Base-by-base conservation (phyloP, 2,888 invertebrate genomes). In the Cantharis nigra region DNA sequence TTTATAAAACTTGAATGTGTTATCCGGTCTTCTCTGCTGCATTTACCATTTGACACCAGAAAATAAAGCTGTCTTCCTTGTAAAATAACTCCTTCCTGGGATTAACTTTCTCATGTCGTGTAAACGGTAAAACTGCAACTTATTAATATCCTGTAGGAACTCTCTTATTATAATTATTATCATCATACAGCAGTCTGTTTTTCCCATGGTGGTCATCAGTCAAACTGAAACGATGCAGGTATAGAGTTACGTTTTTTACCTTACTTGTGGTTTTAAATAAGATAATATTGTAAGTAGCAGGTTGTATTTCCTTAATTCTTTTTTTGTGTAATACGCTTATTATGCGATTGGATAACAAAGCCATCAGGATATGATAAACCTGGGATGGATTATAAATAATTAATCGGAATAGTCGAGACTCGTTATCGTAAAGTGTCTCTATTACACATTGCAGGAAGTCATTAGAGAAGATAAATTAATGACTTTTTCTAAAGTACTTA, bases 401-500 rank as follows among this genome's bases (percentile, higher is more conserved):
- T 87, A 86, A 86, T 86, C 85, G 85, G 84, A 78, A 82, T 79
- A 81, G 85, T 83, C 82, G 82, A 83, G 83, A 82, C 86, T 86
- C 86, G 86, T 87, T 87, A 87, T 87, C 85, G 83, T 82, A 80
- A 83, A 85, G 83, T 85, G 86, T 87, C 86, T 49, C 49, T 86
- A 87, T 87, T 87, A 86, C 85, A 81, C 81, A 80, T 84, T 83
- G 84, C 85, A 85, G 85, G 86, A 87, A 87, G 86, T 85, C 86
- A 85, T 87, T 87, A 86, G 83, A 82, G 81, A 82, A 84, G 84
- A 82, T 82, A 84, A 82, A 83, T 84, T 86, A 85, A 86, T 78
- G 75, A 64, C 49, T 71, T 67, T 63, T 71, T 74, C 64, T 78
- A 73, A 33, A n/a, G 63, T 49, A 30, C 63, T 73, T 76, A 71